Percentiles rank a stretch among this genome's conserved stretches.
These are phyloP conservation scores for Sarcophaga caerulescens DNA, from an alignment of 2,888 invertebrate genomes.

Conservation along the genomic window DNA sequence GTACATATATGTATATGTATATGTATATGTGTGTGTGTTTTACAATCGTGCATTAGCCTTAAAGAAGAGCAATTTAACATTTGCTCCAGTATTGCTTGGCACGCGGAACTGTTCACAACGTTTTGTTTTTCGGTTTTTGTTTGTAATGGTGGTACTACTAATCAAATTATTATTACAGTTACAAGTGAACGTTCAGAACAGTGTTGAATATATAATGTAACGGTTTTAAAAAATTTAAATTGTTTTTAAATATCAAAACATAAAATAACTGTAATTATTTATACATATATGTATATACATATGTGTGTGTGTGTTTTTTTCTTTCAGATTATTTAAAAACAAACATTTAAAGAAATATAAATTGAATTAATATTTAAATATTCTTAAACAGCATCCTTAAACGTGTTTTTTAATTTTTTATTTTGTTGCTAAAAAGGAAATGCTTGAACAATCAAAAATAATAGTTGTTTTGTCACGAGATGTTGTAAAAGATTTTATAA, in stretches of 20 bases:
- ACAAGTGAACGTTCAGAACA: background rate
- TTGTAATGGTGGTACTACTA: slow-evolving; percentile 8
- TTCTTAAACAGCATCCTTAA: background rate
- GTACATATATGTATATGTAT: background rate
- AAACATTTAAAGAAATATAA: background rate
- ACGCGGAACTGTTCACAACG: slow-evolving; percentile 73
- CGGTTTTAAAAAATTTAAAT: slow-evolving; percentile 61
- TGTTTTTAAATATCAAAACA: background rate
- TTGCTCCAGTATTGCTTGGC: slow-evolving; percentile 73
- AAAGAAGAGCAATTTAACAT: slow-evolving; percentile 61
- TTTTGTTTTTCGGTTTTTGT: slow-evolving; percentile 30
- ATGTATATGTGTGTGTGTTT: background rate
- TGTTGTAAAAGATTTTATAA: slow-evolving; percentile 48
- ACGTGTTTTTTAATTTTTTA: slow-evolving; percentile 7
- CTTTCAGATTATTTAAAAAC: background rate
- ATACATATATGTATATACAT: background rate
- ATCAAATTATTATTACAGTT: background rate
- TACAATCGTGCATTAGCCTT: slow-evolving; percentile 61
- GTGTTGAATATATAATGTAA: slow-evolving; percentile 54
- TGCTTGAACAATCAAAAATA: slow-evolving; percentile 33
- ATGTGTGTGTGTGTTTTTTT: background rate
- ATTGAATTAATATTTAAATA: slow-evolving; percentile 1
- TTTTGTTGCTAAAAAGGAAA: no score
- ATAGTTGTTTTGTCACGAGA: slow-evolving; percentile 61
- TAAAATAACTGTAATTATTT: background rate